Evolutionary conservation across 2,113 vertebrate genomes (phyloP).

Genomic region (Leptobrachium leishanense): DNA sequence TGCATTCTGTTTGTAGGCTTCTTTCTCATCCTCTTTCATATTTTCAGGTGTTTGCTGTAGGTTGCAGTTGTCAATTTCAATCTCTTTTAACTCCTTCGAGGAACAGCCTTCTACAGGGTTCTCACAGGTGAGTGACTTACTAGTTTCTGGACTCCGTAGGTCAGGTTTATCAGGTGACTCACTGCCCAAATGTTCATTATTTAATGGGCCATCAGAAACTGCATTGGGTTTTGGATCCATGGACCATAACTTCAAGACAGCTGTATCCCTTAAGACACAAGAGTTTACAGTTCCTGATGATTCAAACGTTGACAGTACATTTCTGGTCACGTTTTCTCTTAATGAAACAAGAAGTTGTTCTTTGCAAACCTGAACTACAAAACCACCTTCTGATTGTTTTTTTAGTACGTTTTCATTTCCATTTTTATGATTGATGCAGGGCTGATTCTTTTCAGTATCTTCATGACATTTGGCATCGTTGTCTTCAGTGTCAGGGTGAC

Average conservation of each 20-base stretch:
- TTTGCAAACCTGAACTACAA: slow-evolving; percentile 88
- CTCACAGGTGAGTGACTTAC: background rate
- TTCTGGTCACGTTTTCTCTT: slow-evolving; percentile 83
- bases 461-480: background rate
- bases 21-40: background rate
- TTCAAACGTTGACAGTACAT: slow-evolving; percentile 73
- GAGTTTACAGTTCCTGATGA: slow-evolving; percentile 54
- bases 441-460: background rate
- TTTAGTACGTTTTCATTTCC: slow-evolving; percentile 63
- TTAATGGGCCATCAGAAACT: slow-evolving; percentile 25
- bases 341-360: slow-evolving; percentile 83
- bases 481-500: slow-evolving; percentile 3
- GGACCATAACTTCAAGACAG: slow-evolving; percentile 47
- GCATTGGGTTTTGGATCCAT: slow-evolving; percentile 35
- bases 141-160: slow-evolving; percentile 25
- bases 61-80: slow-evolving; percentile 5
- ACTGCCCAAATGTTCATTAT: slow-evolving; percentile 35
- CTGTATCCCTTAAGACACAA: slow-evolving; percentile 47
- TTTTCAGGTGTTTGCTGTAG: background rate
- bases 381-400: slow-evolving; percentile 71
- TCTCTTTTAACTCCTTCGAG: background rate
- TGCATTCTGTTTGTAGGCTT: background rate
- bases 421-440: slow-evolving; percentile 4
- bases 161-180: slow-evolving; percentile 30
- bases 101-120: background rate